phyloP scores from a whole-genome alignment of 2,113 vertebrate species.

The Phalacrocorax pelagicus region DNA sequence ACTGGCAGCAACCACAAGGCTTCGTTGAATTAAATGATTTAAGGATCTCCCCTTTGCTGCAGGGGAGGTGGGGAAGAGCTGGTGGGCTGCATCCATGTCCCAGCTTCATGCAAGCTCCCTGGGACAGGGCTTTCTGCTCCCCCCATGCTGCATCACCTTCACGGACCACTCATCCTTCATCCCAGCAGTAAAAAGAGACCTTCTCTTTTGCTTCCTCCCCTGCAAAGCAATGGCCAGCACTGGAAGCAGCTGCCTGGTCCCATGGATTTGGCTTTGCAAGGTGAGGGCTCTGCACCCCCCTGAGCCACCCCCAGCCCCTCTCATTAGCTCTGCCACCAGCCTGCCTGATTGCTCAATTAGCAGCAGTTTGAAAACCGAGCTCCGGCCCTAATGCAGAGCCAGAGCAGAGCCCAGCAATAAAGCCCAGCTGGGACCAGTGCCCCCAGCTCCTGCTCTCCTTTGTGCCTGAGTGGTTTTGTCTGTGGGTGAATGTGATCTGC shows the following conservation, averaged over 20 bases:
- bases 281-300: background rate
- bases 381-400: background rate
- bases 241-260: background rate
- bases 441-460: background rate
- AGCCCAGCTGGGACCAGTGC: background rate
- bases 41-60: background rate
- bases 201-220: background rate
- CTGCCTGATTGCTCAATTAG: background rate
- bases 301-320: background rate
- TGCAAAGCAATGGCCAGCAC: background rate
- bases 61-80: background rate
- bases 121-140: background rate
- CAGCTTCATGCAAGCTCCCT: background rate
- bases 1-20: background rate
- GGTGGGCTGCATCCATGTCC: background rate
- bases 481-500: background rate
- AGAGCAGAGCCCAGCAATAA: background rate
- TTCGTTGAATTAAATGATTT: conserved; percentile 44
- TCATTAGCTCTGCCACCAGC: background rate
- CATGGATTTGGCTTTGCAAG: background rate
- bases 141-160: background rate
- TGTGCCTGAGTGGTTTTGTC: background rate
- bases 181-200: background rate
- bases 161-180: background rate
- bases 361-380: background rate